These are phyloP conservation scores for Chionodraco myersi DNA, from an alignment of 2,113 vertebrate genomes.

Conservation along the genomic window DNA sequence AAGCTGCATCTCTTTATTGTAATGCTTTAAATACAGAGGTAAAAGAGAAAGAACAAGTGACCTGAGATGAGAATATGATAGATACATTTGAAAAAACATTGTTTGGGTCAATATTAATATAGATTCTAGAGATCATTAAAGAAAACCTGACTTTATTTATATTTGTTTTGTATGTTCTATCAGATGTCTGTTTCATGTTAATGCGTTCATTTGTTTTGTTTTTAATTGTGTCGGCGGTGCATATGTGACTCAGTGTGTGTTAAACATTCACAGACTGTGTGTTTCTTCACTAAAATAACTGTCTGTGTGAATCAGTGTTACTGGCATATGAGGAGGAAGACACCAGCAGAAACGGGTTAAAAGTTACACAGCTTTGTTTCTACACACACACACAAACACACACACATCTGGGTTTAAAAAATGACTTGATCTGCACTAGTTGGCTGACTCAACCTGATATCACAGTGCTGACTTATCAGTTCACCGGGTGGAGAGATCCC, in stretches of 20 bases:
- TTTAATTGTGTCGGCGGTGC: background rate
- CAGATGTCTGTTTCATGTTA: background rate
- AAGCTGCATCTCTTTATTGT: background rate
- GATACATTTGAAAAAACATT: background rate
- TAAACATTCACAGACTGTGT: slow-evolving; percentile 24
- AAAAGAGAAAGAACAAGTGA: background rate
- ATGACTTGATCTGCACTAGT: slow-evolving; percentile 24
- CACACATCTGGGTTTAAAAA: slow-evolving; percentile 18
- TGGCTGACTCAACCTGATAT: slow-evolving; percentile 65
- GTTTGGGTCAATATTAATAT: no score
- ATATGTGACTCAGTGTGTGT: slow-evolving; percentile 23
- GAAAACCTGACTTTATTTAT: background rate
- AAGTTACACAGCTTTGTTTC: slow-evolving; percentile 21
- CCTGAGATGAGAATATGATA: background rate
- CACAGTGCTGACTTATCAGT: slow-evolving; percentile 55
- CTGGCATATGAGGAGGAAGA: background rate
- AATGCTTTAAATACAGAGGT: background rate
- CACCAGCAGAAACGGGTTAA: background rate
- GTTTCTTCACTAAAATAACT: slow-evolving; percentile 24
- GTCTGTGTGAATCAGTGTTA: slow-evolving; percentile 51
- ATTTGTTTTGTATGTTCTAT: background rate
- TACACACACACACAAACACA: slow-evolving; percentile 8
- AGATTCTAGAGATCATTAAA: background rate
- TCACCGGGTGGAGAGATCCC: background rate
- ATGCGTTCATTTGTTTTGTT: background rate